Evolutionary conservation across 2,888 invertebrate species (phyloP).

Genomic region (Junonia oenone): DNA sequence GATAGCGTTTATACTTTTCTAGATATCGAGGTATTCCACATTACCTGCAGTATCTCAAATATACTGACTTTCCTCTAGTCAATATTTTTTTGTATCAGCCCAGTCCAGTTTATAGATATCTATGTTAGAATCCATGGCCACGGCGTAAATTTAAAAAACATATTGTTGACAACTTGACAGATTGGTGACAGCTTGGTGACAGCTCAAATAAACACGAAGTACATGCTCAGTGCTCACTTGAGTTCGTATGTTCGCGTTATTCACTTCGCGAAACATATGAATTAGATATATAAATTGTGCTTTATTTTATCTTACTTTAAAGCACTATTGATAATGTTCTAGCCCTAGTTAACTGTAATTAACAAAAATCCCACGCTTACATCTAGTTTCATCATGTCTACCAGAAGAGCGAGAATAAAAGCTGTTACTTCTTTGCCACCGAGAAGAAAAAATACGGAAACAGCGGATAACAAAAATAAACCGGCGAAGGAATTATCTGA

Average conservation of each 20-base stretch:
- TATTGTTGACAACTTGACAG: too few relatives aligned
- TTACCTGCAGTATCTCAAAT: too few relatives aligned
- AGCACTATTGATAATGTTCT: background rate
- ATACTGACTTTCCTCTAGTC: too few relatives aligned
- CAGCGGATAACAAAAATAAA: constrained; percentile 39
- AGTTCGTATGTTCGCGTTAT: background rate
- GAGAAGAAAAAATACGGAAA: constrained; percentile 58
- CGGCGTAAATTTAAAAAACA: too few relatives aligned
- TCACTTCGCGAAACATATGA: background rate
- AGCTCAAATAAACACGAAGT: background rate
- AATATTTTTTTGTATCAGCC: too few relatives aligned
- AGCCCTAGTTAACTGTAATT: background rate
- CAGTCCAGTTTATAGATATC: too few relatives aligned
- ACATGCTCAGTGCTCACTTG: background rate
- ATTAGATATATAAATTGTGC: background rate
- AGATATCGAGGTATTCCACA: too few relatives aligned
- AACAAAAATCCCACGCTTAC: background rate
- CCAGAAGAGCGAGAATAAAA: constrained; percentile 85
- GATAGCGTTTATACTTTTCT: too few relatives aligned
- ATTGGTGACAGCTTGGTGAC: too few relatives aligned
- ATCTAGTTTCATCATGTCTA: constrained; percentile 68
- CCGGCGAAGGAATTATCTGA: constrained; percentile 32
- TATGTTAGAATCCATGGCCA: too few relatives aligned
- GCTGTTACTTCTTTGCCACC: constrained; percentile 84
- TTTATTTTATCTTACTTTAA: background rate